A percentile compares a stretch with the other conserved stretches of the same genome.
These are phyloP conservation scores for Phataginus tricuspis DNA, from an alignment of 2,797 vertebrate species.

Conservation along the genomic window DNA sequence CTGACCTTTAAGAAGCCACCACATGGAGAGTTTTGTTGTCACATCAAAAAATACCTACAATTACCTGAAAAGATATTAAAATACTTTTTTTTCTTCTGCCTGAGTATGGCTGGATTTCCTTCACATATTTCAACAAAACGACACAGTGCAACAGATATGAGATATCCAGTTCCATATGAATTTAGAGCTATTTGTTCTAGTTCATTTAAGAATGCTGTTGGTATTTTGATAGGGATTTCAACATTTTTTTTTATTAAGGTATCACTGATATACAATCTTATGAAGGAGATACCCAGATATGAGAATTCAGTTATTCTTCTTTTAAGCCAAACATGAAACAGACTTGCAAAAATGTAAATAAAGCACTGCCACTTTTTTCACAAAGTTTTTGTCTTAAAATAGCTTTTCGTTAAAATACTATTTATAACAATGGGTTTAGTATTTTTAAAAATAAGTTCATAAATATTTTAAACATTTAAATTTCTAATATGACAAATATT, in stretches of 20 bases:
- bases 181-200: no score
- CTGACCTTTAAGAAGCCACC: not conserved
- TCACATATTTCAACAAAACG: not conserved
- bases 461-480: not conserved
- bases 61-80: not conserved
- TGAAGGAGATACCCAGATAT: not conserved
- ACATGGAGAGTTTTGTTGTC: not conserved
- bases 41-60: not conserved
- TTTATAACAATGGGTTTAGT: not conserved
- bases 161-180: no score
- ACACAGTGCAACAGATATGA: not conserved
- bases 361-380: not conserved
- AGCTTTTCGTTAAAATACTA: not conserved
- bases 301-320: not conserved
- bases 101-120: conserved; percentile 1
- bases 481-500: conserved; percentile 12
- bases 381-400: not conserved
- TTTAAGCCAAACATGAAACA: not conserved
- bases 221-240: no score
- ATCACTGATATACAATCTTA: no score
- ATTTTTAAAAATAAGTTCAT: not conserved
- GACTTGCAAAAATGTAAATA: not conserved
- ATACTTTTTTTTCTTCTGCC: not conserved
- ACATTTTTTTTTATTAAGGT: no score
- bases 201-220: no score